phyloP scores from a whole-genome alignment of 2,113 vertebrate species.

The Halcyon malimbica region DNA sequence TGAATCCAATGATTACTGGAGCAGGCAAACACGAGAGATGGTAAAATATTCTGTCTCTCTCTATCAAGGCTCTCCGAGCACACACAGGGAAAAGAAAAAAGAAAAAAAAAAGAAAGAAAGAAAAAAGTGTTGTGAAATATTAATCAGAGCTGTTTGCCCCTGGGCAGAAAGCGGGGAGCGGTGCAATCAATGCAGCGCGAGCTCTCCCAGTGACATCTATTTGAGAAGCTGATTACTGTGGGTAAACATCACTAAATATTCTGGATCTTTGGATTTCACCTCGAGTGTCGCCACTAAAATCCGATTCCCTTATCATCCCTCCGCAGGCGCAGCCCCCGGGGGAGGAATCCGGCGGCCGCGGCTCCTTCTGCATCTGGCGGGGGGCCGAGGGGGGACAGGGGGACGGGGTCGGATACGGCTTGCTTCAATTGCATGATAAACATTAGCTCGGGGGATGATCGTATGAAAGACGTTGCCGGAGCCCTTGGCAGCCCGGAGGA shows the following conservation, averaged over 20 bases:
- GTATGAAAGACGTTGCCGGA: conserved; percentile 52
- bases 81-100: background rate
- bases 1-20: conserved; percentile 83
- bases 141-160: conserved; percentile 77
- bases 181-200: conserved; percentile 51
- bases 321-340: conserved; percentile 75
- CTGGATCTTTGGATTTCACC: conserved; percentile 59
- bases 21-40: conserved; percentile 80
- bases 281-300: conserved; percentile 32
- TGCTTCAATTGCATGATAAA: conserved; percentile 74
- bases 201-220: conserved; percentile 61
- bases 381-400: background rate
- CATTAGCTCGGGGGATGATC: conserved; percentile 67
- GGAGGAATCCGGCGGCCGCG: conserved; percentile 11
- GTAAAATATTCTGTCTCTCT: conserved; percentile 79
- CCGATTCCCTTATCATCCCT: conserved; percentile 80
- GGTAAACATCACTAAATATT: conserved; percentile 75
- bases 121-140: conserved; percentile 82
- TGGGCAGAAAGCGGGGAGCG: conserved; percentile 39
- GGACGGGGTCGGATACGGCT: conserved; percentile 57
- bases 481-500: conserved; percentile 65
- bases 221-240: conserved; percentile 73
- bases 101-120: background rate
- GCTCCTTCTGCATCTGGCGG: conserved; percentile 53
- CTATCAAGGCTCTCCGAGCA: conserved; percentile 64